Percentiles rank a stretch among this genome's conserved stretches.
Evolutionary conservation across 2,797 vertebrate genomes (phyloP).

Genomic region (Argyrosomus regius): DNA sequence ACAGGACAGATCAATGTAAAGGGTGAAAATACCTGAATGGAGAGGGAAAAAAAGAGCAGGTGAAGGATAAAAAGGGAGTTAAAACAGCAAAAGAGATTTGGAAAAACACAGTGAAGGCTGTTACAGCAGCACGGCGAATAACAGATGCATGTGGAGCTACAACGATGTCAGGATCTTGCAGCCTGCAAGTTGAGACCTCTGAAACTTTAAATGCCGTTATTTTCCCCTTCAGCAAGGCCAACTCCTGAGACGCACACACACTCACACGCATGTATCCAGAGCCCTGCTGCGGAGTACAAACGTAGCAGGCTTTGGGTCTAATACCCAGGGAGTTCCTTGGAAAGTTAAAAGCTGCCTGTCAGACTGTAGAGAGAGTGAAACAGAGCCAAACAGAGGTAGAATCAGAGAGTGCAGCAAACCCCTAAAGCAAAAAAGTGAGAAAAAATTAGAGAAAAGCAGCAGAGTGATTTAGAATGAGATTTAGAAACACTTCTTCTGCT

Average conservation of each 20-base stretch:
- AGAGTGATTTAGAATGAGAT: conserved; percentile 19
- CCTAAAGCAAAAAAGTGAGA: conserved; percentile 22
- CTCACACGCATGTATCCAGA: conserved; percentile 33
- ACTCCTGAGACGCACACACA: conserved; percentile 35
- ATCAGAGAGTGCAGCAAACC: conserved; percentile 15
- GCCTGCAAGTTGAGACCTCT: conserved; percentile 41
- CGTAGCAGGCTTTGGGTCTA: conserved; percentile 52
- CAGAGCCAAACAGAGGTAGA: conserved; percentile 1
- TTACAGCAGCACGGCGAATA: conserved; percentile 3
- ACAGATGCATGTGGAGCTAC: conserved; percentile 21
- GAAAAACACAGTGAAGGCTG: background rate
- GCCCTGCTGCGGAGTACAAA: conserved; percentile 51
- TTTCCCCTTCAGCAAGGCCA: conserved; percentile 59
- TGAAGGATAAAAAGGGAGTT: background rate
- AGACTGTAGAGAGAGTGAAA: conserved; percentile 23
- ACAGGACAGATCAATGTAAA: background rate
- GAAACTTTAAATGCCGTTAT: conserved; percentile 55
- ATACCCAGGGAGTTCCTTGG: conserved; percentile 58
- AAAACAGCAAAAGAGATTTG: background rate
- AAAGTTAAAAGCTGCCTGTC: conserved; percentile 63
- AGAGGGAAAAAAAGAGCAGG: background rate
- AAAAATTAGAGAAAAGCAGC: conserved; percentile 8
- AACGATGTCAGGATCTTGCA: conserved; percentile 29
- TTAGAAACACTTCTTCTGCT: conserved; percentile 3
- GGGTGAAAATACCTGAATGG: conserved; percentile 13